Percentiles rank a stretch among this genome's conserved stretches.
phyloP scores from a whole-genome alignment of 2,797 vertebrate species.

The Coendou prehensilis region DNA sequence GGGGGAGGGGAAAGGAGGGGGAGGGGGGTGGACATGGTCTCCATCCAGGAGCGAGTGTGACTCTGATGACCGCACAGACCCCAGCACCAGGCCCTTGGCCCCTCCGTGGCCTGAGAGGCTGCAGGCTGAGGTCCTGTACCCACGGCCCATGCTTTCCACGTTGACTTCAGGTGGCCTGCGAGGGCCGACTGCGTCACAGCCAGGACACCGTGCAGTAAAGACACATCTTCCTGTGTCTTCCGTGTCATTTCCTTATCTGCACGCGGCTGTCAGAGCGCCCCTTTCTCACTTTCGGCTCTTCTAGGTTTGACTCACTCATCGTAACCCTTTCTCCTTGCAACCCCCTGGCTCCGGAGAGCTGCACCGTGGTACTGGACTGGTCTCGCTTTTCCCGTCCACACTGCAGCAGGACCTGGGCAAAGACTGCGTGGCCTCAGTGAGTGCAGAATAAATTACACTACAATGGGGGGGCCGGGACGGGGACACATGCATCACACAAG shows the following conservation, averaged over 20 bases:
- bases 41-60: neutral
- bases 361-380: no score
- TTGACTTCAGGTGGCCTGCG: conserved; percentile 36
- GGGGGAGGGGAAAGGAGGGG: neutral
- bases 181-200: neutral
- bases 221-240: neutral
- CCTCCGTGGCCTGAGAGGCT: neutral
- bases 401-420: neutral
- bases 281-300: conserved; percentile 68
- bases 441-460: neutral
- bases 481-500: neutral
- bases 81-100: neutral
- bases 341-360: neutral
- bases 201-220: neutral
- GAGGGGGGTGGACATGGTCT: neutral
- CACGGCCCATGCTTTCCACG: conserved; percentile 57
- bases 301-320: conserved; percentile 55
- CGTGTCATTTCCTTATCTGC: conserved; percentile 1
- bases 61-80: neutral
- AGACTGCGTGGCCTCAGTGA: neutral
- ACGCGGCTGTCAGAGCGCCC: conserved; percentile 24
- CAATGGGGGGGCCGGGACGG: neutral
- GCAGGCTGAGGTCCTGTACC: conserved; percentile 36
- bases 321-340: conserved; percentile 44
- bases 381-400: neutral